phyloP scores from a whole-genome alignment of 2,113 vertebrate genomes.

The Chionodraco myersi region DNA sequence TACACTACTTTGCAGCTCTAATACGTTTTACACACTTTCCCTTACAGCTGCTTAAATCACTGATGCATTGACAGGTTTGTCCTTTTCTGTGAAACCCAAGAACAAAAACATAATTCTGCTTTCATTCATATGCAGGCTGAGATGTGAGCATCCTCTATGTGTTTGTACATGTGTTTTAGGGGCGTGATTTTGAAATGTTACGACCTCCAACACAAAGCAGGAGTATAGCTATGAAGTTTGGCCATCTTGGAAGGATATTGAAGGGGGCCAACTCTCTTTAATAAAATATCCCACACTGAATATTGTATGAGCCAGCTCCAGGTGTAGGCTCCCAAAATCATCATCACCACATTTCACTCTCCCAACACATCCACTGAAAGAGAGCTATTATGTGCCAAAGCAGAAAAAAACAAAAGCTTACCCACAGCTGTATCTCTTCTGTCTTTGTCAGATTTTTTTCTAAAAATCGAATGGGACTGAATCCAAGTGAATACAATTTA shows the following conservation, averaged over 20 bases:
- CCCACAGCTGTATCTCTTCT: slow-evolving; percentile 6
- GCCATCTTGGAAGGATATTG: slow-evolving; percentile 15
- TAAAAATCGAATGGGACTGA: slow-evolving; percentile 51
- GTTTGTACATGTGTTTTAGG: not conserved
- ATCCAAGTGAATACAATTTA: slow-evolving; percentile 71
- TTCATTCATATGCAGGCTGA: not conserved
- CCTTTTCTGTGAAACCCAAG: not conserved
- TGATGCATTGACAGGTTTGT: no score
- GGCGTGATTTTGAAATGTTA: slow-evolving; percentile 33
- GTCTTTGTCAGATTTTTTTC: slow-evolving; percentile 17
- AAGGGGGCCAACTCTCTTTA: slow-evolving; percentile 24
- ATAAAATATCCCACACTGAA: slow-evolving; percentile 40
- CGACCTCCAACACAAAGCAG: slow-evolving; percentile 16
- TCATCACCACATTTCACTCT: slow-evolving; percentile 35
- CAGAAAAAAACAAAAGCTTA: slow-evolving; percentile 15
- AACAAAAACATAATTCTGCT: not conserved
- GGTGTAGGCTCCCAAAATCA: slow-evolving; percentile 42
- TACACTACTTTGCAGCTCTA: no score
- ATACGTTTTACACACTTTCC: no score
- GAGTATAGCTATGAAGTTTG: not conserved
- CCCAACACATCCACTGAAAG: not conserved
- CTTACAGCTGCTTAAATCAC: no score
- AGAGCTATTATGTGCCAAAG: slow-evolving; percentile 39
- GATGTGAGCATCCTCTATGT: slow-evolving; percentile 6
- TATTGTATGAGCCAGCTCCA: slow-evolving; percentile 39